Base-by-base conservation (phyloP, 2,113 vertebrate genomes). In the Catharus minimus region DNA sequence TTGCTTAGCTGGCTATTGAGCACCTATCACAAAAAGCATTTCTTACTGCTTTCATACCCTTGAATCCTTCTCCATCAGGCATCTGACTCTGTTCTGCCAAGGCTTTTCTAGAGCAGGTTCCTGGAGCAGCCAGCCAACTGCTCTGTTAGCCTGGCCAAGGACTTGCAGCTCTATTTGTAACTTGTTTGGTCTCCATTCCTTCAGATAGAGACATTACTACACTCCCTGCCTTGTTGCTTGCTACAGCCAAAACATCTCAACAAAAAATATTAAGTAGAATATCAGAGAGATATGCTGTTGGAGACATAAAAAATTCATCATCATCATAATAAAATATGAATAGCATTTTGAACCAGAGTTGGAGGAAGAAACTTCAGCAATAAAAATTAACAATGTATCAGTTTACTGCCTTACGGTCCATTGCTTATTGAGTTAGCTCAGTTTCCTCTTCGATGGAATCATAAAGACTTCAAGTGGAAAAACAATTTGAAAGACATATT, bases 311-410 rank as follows among this genome's bases (percentile, higher is more conserved):
- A 96, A 94, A 83, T 86, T 49, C 28, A 43, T 58, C 16, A 26
- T 66, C 17, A 69, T 44, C 0, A 13, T 47, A 8, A 83, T 89
- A 78, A 92, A 96, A 94, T 87, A 89, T 75, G 74, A 96, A 88
- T 55, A 95, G 79, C 69, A 73, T 93, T 88, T 96, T 93, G 85
- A 97, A 95, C 88, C 65, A 39, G 78, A 95, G 87, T 52, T 73
- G 6, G 88, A 89, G 60, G 96, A 97, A 97, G 86, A 96, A 97
- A 96, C 82, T 96, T 97, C 66, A 91, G 93, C 87, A 92, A 93
- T 97, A 97, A 97, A 98, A 98, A 97, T 97, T 97, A 97, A 97
- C 96, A 94, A 77, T 73, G 60, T 95, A 94, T 96, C 93, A 39
- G 52, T 90, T 97, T 96, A 92, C 79, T 95, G 88, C 93, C 91